These are phyloP conservation scores for Drosophila nikananu DNA, from an alignment of 1,140 invertebrate species.

Conservation along the genomic window DNA sequence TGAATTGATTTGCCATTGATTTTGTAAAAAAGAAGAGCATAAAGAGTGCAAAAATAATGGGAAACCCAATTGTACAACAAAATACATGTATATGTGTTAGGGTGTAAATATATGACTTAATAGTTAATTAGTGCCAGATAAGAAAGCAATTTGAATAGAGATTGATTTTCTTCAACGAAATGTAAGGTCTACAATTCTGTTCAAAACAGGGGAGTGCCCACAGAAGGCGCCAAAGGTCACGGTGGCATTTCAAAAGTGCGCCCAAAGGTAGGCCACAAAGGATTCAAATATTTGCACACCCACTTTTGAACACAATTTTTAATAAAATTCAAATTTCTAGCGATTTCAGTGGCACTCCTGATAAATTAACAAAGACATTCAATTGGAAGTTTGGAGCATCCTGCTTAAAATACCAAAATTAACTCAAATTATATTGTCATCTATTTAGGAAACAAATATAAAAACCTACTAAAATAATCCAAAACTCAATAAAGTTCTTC, in stretches of 20 bases:
- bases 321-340: background rate
- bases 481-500: background rate
- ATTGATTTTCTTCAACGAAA: conserved; percentile 2
- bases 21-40: conserved; percentile 1
- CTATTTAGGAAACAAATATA: background rate
- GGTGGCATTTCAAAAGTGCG: background rate
- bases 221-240: no score
- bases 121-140: conserved; percentile 15
- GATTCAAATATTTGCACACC: no score
- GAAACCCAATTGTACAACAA: conserved; percentile 12
- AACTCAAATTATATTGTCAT: background rate
- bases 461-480: background rate
- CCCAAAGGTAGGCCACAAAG: background rate
- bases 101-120: conserved; percentile 14
- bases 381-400: background rate
- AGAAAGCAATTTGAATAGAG: conserved; percentile 14
- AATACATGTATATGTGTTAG: conserved; percentile 12
- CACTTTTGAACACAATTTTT: no score
- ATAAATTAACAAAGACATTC: background rate
- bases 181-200: background rate
- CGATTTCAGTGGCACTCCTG: background rate
- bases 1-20: conserved; percentile 5
- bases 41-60: conserved; percentile 11
- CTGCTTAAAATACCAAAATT: background rate
- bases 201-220: background rate